Conservation (phyloP, 2,888 invertebrate genomes). For the Phortica magna region DNA sequence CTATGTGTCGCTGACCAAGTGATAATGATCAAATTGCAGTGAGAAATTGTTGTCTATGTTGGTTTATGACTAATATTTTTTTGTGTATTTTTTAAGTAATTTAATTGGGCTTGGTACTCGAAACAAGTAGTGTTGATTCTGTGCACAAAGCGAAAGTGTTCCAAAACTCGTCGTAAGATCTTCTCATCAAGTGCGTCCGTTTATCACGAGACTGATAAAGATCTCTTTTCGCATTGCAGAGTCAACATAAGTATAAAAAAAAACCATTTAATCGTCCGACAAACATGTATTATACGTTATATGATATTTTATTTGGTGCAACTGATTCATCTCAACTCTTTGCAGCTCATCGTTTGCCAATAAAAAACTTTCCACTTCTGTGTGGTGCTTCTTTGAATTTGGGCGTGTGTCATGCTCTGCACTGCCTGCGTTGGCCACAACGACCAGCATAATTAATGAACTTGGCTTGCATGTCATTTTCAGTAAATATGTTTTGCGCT, state of each 20-base stretch:
- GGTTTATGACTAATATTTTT: background rate
- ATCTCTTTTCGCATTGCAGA: background rate
- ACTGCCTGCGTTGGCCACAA: slow-evolving; percentile 31
- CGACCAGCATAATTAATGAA: slow-evolving; percentile 52
- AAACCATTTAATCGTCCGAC: slow-evolving; percentile 58
- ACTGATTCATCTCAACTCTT: background rate
- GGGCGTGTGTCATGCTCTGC: background rate
- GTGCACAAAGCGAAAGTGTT: too few species aligned
- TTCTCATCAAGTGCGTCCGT: too few species aligned
- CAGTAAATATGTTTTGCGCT: slow-evolving; percentile 44
- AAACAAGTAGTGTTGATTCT: too few species aligned
- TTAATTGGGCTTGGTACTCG: slow-evolving; percentile 38
- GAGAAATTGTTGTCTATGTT: slow-evolving; percentile 38
- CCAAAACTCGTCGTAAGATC: too few species aligned
- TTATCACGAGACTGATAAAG: too few species aligned
- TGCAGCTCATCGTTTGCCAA: background rate
- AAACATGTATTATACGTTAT: slow-evolving; percentile 9
- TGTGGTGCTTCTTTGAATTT: background rate
- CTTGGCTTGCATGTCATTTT: slow-evolving; percentile 33
- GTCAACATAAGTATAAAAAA: slow-evolving; percentile 50
- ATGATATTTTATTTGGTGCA: slow-evolving; percentile 8
- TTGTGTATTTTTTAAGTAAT: slow-evolving; percentile 45
- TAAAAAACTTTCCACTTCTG: background rate
- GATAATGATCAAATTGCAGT: slow-evolving; percentile 51
- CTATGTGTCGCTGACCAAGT: slow-evolving; percentile 57